Evolutionary conservation across 2,797 vertebrate species (phyloP).

Genomic region (Pseudochaenichthys georgianus): DNA sequence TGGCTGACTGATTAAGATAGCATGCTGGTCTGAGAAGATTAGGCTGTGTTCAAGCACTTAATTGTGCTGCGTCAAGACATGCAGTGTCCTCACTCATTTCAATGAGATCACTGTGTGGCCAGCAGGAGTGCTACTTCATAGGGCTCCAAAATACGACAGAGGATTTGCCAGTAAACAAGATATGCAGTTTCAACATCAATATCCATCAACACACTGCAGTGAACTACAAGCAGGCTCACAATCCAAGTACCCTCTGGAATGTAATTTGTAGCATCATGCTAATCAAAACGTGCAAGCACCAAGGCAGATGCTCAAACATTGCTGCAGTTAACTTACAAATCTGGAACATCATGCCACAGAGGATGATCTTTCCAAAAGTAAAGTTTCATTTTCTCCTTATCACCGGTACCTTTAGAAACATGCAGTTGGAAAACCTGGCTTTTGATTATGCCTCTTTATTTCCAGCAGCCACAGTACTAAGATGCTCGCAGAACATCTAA

Average conservation of each 20-base stretch:
- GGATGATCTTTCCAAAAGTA: background rate
- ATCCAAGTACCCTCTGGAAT: too few relatives aligned
- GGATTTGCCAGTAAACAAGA: background rate
- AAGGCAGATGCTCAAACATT: background rate
- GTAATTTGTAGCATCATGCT: background rate
- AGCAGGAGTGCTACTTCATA: background rate
- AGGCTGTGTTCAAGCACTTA: background rate
- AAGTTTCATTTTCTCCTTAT: constrained; percentile 7
- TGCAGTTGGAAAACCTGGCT: background rate
- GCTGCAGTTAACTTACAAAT: background rate
- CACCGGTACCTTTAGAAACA: background rate
- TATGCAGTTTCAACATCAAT: background rate
- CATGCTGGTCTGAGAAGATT: background rate
- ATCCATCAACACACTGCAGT: background rate
- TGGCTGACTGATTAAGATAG: background rate
- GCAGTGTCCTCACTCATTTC: constrained; percentile 2
- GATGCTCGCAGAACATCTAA: constrained; percentile 5
- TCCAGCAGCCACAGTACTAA: background rate
- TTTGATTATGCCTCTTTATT: constrained; percentile 23
- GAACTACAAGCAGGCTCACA: too few relatives aligned
- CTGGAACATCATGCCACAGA: background rate
- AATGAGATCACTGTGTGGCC: background rate
- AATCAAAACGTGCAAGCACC: background rate
- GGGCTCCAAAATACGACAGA: background rate
- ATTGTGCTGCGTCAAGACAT: background rate